These are phyloP conservation scores for Hippocampus mohnikei DNA, from an alignment of 2,113 vertebrate genomes.

Conservation along the genomic window DNA sequence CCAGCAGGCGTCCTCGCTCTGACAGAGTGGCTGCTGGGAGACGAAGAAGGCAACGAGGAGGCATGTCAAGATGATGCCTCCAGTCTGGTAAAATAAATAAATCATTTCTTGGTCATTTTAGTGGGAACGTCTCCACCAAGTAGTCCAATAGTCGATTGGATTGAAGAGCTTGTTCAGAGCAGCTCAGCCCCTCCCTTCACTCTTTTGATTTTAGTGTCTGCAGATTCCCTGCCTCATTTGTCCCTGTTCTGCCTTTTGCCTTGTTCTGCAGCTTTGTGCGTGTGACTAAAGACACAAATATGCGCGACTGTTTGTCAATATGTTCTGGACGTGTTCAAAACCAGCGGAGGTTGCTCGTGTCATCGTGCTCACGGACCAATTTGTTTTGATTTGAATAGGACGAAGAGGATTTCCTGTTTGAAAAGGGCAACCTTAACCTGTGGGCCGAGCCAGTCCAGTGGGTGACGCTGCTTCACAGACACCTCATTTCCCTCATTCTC, in stretches of 20 bases:
- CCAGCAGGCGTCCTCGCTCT: slow-evolving; percentile 65
- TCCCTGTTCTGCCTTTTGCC: not conserved
- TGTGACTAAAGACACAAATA: not conserved
- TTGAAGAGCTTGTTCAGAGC: not conserved
- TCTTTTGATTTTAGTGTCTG: not conserved
- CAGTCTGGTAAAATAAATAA: slow-evolving; percentile 49
- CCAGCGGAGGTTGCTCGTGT: not conserved
- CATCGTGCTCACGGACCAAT: too few species aligned
- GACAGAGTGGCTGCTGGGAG: slow-evolving; percentile 84
- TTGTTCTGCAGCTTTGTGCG: not conserved
- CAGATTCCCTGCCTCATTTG: not conserved
- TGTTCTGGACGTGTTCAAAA: not conserved
- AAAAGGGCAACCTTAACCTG: slow-evolving; percentile 89
- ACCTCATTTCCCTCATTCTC: slow-evolving; percentile 68
- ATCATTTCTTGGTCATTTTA: not conserved
- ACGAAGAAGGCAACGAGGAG: slow-evolving; percentile 35
- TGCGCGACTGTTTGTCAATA: not conserved
- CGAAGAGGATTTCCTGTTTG: slow-evolving; percentile 88
- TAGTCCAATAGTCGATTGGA: not conserved
- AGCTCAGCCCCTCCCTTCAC: not conserved
- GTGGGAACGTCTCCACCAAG: not conserved
- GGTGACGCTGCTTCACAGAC: slow-evolving; percentile 73
- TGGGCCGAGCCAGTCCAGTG: slow-evolving; percentile 88
- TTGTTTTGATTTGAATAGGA: slow-evolving; percentile 64
- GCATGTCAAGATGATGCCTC: slow-evolving; percentile 32